Evolutionary conservation across 2,888 invertebrate species (phyloP).

Genomic region (Parasteatoda lunata): DNA sequence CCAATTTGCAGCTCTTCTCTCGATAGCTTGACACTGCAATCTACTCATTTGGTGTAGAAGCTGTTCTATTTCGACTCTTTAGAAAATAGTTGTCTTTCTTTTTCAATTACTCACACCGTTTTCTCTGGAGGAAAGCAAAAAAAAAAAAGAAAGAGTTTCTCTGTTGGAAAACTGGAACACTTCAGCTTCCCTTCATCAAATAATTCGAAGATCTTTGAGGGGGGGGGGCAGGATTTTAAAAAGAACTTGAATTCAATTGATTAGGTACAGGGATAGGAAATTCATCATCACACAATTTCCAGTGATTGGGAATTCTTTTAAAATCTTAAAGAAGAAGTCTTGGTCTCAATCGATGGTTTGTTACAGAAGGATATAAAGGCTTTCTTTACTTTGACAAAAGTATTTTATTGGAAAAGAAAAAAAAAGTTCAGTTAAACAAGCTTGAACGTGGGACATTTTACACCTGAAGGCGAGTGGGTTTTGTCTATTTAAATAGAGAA

Average conservation of each 20-base stretch:
- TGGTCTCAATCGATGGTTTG: not conserved
- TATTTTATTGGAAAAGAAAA: not conserved
- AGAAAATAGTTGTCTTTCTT: conserved; percentile 32
- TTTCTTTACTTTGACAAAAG: not conserved
- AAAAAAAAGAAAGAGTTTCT: not conserved
- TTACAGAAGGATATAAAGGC: not conserved
- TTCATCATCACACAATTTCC: not conserved
- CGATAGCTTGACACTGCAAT: not conserved
- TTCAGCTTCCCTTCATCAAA: not conserved
- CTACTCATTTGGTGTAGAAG: not conserved
- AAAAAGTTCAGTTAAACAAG: not conserved
- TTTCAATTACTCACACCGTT: conserved; percentile 12
- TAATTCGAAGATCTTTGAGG: not conserved
- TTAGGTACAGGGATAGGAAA: not conserved
- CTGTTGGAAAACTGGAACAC: not conserved
- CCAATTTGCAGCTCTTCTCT: conserved; percentile 7
- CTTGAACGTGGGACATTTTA: not conserved
- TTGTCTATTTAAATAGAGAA: too few species aligned
- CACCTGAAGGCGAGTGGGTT: not conserved
- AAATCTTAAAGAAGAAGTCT: not conserved
- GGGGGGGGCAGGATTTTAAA: not conserved
- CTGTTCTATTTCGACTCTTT: not conserved
- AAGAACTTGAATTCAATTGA: not conserved
- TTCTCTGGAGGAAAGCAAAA: not conserved
- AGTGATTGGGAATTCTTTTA: not conserved